Conservation (phyloP, 2,888 invertebrate species). For the Axea sp. region DNA sequence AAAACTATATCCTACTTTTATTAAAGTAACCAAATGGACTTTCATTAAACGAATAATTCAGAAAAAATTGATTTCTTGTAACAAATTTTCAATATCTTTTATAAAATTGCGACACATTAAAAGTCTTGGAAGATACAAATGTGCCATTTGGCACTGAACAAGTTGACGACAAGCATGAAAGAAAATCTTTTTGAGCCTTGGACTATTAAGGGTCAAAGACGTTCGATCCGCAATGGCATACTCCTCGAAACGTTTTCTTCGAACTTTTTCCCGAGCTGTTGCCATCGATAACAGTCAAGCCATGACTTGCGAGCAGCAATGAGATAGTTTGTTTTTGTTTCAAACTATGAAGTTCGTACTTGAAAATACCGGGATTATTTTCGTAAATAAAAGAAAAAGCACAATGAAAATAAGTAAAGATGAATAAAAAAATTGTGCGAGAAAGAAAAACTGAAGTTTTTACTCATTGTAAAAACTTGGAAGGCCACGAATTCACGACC, state of each 20-base stretch:
- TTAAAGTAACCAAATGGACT: too few relatives aligned
- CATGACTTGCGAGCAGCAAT: slow-evolving; percentile 23
- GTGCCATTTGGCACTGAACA: slow-evolving; percentile 61
- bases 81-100: too few relatives aligned
- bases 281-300: slow-evolving; percentile 43
- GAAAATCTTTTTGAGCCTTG: slow-evolving; percentile 62
- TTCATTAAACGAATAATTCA: too few relatives aligned
- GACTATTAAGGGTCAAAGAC: slow-evolving; percentile 49
- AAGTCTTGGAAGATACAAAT: slow-evolving; percentile 57
- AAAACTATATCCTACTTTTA: too few relatives aligned
- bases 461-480: slow-evolving; percentile 5
- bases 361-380: slow-evolving; percentile 16
- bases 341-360: slow-evolving; percentile 23
- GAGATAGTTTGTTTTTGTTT: slow-evolving; percentile 37
- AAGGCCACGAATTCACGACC: background rate
- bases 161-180: slow-evolving; percentile 65
- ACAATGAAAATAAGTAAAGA: too few relatives aligned
- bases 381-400: slow-evolving; percentile 5
- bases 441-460: background rate
- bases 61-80: too few relatives aligned
- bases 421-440: background rate
- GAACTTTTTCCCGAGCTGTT: slow-evolving; percentile 33
- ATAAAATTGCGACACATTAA: slow-evolving; percentile 35
- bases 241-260: slow-evolving; percentile 32
- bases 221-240: slow-evolving; percentile 64